These are phyloP conservation scores for Thalpophila matura DNA, from an alignment of 2,888 invertebrate genomes.

Conservation along the genomic window DNA sequence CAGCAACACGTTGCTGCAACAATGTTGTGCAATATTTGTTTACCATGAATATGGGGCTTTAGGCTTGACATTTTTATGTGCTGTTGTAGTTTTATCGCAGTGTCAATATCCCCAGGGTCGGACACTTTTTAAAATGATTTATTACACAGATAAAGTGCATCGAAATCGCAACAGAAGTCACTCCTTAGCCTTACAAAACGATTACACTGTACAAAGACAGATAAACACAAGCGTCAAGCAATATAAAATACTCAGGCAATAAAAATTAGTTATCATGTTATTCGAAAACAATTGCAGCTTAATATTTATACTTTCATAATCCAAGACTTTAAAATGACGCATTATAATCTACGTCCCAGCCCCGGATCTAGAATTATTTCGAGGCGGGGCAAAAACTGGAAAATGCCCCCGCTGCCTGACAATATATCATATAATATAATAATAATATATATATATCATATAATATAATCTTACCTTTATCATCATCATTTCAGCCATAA, in stretches of 20 bases:
- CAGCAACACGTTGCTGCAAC: no score
- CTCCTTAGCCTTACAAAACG: not conserved
- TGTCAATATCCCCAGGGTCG: not conserved
- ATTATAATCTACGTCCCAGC: no score
- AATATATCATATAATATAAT: no score
- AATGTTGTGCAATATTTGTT: no score
- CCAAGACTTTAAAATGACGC: not conserved
- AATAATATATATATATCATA: no score
- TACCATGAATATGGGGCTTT: no score
- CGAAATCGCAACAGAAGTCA: not conserved
- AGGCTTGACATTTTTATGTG: no score
- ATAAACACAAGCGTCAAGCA: not conserved
- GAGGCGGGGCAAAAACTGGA: no score
- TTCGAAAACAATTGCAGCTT: constrained; percentile 1
- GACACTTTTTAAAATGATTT: not conserved
- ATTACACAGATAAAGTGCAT: not conserved
- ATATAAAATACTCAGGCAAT: constrained; percentile 5
- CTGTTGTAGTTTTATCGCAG: not conserved
- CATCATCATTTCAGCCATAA: no score
- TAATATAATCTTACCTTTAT: no score
- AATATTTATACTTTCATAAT: not conserved
- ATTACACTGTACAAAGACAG: not conserved
- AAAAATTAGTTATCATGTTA: not conserved
- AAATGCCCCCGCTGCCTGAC: no score
- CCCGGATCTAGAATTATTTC: no score